Percentiles rank a stretch among this genome's conserved stretches.
Conservation (phyloP, 2,113 vertebrate species). For the Siniperca knerii region DNA sequence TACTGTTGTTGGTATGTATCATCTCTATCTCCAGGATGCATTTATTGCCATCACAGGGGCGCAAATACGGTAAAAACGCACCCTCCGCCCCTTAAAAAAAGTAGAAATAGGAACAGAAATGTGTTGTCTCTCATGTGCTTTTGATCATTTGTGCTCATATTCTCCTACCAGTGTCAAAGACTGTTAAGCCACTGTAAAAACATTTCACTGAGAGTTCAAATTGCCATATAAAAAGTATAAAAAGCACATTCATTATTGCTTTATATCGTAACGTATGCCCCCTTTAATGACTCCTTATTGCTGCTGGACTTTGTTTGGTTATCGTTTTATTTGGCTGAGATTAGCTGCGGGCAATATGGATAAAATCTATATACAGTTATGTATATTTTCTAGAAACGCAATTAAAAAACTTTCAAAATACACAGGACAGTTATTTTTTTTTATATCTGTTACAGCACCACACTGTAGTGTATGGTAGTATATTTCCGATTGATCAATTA, state of each 20-base stretch:
- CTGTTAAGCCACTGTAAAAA: background rate
- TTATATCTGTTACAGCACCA: background rate
- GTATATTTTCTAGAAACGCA: no score
- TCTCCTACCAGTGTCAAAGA: background rate
- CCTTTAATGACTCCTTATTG: background rate
- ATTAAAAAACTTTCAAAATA: no score
- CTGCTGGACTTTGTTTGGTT: conserved; percentile 1
- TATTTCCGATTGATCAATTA: background rate
- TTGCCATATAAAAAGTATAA: background rate
- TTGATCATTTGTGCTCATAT: background rate
- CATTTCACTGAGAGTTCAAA: background rate
- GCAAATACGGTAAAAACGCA: background rate
- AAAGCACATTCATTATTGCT: background rate
- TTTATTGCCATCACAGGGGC: conserved; percentile 38
- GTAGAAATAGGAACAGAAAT: background rate
- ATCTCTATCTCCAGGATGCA: background rate
- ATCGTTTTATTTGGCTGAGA: background rate
- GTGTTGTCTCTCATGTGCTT: background rate
- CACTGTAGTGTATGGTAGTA: background rate
- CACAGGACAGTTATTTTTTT: no score
- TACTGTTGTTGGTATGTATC: background rate
- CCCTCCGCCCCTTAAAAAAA: no score
- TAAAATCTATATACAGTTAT: background rate
- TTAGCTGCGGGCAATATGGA: no score
- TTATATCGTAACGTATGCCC: background rate